Evolutionary conservation across 2,113 vertebrate genomes (phyloP), one percentile per base, ranked within the genome.

Genomic region (Noctilio leporinus): DNA sequence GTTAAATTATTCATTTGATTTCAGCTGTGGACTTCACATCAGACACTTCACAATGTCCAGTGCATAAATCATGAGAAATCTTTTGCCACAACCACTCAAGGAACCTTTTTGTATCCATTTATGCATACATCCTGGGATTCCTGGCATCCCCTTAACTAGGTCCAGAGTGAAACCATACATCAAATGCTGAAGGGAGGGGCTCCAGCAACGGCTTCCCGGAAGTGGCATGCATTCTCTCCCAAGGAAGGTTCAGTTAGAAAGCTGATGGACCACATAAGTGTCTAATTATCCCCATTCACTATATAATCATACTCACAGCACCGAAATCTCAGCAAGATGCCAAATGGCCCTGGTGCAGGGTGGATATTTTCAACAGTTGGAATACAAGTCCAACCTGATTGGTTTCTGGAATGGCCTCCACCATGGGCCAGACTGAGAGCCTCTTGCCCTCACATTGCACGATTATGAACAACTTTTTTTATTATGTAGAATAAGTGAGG

Each of bases 1-100:
- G 90, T 97, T 98, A 98, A 98, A 98, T 98, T 98, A 98, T 98
- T 98, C 98, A 98, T 98, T 95, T 28, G 88, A 97, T 98, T 98
- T 98, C 97, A 97, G 97, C 95, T 97, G 97, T 96, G 98, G 98
- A 98, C 97, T 98, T 98, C 98, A 96, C 96, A 97, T 96, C 97
- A 98, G 98, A 97, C 97, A 96, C 97, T 92, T 98, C 96, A 94
- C 96, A 93, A 95, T 89, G 95, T 96, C 96, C 67, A 91, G 94
- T 55, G 35, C 96, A 98, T 98, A 98, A 98, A 98, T 98, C 97
- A 98, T 53, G 85, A 96, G 51, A 93, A 93, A 96, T 97, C 97
- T 95, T 97, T 96, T 96, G 97, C 97, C 96, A 98, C 95, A 97
- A 93, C 95, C 95, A 96, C 97, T 97, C 96, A 97, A 92, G 97